These are phyloP conservation scores for Oreocharis arfaki DNA, from an alignment of 2,113 vertebrate genomes.

Conservation along the genomic window DNA sequence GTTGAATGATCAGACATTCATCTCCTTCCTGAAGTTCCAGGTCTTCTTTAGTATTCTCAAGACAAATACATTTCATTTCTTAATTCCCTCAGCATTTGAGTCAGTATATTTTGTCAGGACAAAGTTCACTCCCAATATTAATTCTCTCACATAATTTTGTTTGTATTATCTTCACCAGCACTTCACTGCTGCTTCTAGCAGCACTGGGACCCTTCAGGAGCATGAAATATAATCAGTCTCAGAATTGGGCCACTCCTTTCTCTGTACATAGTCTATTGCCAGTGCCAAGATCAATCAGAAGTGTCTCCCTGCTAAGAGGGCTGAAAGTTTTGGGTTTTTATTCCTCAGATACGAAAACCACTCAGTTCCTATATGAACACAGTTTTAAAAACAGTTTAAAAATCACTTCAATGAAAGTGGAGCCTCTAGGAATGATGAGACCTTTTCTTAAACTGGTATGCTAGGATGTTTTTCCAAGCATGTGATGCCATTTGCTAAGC, in stretches of 20 bases:
- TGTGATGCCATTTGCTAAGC: neutral
- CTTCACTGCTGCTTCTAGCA: neutral
- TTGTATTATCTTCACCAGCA: neutral
- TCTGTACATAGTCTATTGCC: neutral
- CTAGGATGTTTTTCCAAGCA: neutral
- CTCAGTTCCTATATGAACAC: neutral
- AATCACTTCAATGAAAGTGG: neutral
- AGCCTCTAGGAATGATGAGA: neutral
- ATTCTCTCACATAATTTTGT: neutral
- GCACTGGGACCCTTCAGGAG: neutral
- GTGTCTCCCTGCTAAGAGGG: neutral
- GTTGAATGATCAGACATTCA: neutral
- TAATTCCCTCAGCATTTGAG: neutral
- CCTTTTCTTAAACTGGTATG: neutral
- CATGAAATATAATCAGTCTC: neutral
- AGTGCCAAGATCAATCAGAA: neutral
- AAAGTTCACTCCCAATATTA: neutral
- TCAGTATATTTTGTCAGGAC: neutral
- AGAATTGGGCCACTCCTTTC: neutral
- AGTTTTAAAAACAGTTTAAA: neutral
- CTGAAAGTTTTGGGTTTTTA: neutral
- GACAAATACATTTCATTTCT: neutral
- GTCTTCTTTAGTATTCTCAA: neutral
- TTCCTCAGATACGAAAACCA: neutral
- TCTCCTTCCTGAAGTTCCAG: neutral